Percentiles rank a stretch among this genome's conserved stretches.
These are phyloP conservation scores for Psilopsiagon aurifrons DNA, from an alignment of 2,113 vertebrate genomes.

Conservation along the genomic window DNA sequence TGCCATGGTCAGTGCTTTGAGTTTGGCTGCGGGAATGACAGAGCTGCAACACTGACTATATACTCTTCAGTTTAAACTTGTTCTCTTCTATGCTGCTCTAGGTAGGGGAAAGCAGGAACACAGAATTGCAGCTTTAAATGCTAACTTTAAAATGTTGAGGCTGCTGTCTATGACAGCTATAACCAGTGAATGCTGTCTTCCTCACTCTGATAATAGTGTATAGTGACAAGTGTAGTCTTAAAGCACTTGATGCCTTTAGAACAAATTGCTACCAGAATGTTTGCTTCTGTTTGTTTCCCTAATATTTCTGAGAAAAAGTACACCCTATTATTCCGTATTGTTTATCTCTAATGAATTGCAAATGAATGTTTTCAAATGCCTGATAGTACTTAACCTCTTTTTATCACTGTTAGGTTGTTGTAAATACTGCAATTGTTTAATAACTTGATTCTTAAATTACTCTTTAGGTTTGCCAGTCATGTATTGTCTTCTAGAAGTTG, in stretches of 20 bases:
- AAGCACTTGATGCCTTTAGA: not conserved
- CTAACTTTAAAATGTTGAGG: not conserved
- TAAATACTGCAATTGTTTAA: not conserved
- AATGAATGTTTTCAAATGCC: not conserved
- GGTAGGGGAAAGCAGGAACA: not conserved
- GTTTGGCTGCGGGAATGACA: not conserved
- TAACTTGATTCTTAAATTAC: slow-evolving; percentile 17
- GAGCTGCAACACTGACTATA: not conserved
- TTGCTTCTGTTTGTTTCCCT: not conserved
- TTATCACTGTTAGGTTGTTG: not conserved
- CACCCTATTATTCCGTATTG: not conserved
- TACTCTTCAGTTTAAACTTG: not conserved
- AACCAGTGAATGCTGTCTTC: not conserved
- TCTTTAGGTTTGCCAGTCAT: slow-evolving; percentile 91
- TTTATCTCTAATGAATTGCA: not conserved
- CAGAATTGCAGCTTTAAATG: not conserved
- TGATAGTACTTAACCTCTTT: not conserved
- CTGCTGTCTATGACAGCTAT: not conserved
- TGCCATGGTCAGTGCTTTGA: not conserved
- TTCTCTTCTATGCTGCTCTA: not conserved
- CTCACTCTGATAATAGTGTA: not conserved
- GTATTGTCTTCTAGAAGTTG: slow-evolving; percentile 95
- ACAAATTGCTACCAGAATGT: not conserved
- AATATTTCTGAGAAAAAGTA: not conserved
- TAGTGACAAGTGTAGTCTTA: not conserved